These are phyloP conservation scores for Cephalotes varians DNA, from an alignment of 2,888 invertebrate species.

Conservation along the genomic window DNA sequence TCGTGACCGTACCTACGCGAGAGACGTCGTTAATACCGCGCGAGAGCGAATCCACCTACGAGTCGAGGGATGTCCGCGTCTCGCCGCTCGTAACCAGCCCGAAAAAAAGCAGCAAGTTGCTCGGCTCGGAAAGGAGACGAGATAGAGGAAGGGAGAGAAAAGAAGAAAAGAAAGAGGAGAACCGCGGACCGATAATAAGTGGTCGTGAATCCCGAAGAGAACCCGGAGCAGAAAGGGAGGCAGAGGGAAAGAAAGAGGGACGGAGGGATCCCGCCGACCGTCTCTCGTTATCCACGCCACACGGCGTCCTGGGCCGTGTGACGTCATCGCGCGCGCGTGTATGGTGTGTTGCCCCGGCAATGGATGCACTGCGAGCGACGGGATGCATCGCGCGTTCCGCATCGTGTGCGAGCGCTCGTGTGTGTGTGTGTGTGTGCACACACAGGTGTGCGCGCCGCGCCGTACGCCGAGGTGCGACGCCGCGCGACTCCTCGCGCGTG, in stretches of 20 bases:
- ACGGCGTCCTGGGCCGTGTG: conserved; percentile 77
- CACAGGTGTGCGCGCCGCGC: conserved; percentile 66
- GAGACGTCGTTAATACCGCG: conserved; percentile 78
- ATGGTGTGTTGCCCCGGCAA: conserved; percentile 50
- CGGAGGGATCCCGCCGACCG: conserved; percentile 49
- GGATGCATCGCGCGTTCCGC: conserved; percentile 53
- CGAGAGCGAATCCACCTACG: conserved; percentile 69
- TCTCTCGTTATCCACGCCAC: conserved; percentile 77
- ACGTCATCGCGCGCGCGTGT: conserved; percentile 76
- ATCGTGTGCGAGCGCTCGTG: conserved; percentile 59
- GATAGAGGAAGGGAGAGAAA: conserved; percentile 39
- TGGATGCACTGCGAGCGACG: not conserved
- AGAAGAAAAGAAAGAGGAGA: conserved; percentile 59
- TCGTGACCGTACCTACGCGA: conserved; percentile 79
- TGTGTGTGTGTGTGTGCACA: not conserved
- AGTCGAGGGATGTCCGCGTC: conserved; percentile 57
- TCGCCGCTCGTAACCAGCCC: conserved; percentile 52
- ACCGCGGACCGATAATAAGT: conserved; percentile 76
- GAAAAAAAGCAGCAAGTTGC: conserved; percentile 55
- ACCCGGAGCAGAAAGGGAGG: conserved; percentile 45
- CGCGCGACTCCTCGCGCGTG: not conserved
- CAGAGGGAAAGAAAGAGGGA: not conserved
- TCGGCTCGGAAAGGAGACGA: conserved; percentile 14
- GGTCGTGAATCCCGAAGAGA: conserved; percentile 72
- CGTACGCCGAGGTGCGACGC: not conserved